These are phyloP conservation scores for Orthonevra nobilis DNA, from an alignment of 2,888 invertebrate species.

Conservation along the genomic window DNA sequence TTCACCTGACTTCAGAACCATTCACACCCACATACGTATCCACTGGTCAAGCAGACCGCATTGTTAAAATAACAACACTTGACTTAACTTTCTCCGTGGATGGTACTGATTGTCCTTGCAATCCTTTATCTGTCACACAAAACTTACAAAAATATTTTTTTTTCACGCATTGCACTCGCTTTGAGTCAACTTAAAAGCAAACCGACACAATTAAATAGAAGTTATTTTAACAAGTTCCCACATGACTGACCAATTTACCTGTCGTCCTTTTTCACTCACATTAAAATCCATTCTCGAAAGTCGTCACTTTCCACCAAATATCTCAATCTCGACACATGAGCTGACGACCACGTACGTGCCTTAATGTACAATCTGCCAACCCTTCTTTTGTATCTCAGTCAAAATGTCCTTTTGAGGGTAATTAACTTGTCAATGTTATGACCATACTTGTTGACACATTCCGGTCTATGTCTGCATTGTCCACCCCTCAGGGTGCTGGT, in stretches of 20 bases:
- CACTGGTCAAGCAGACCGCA: too few relatives aligned
- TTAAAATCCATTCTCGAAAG: too few relatives aligned
- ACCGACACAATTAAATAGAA: conserved; percentile 42
- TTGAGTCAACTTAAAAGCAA: conserved; percentile 30
- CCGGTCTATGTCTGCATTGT: conserved; percentile 29
- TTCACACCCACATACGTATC: too few relatives aligned
- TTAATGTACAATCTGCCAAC: conserved; percentile 16
- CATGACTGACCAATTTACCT: conserved; percentile 49
- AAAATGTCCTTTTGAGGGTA: conserved; percentile 59
- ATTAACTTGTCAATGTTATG: conserved; percentile 65
- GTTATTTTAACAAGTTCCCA: conserved; percentile 57
- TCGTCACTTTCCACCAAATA: conserved; percentile 10
- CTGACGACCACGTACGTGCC: conserved; percentile 5
- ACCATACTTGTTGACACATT: conserved; percentile 64
- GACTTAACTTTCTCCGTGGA: conserved; percentile 71
- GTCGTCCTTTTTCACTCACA: conserved; percentile 25
- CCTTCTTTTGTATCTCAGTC: conserved; percentile 8
- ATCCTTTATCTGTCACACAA: too few relatives aligned
- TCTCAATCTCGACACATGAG: conserved; percentile 53
- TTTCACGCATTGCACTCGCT: conserved; percentile 36
- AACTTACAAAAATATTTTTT: conserved; percentile 21
- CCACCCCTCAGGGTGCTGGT: too few relatives aligned
- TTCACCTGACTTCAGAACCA: too few relatives aligned
- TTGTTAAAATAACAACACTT: conserved; percentile 75
- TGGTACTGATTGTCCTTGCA: too few relatives aligned